Conservation (phyloP, 2,888 invertebrate genomes). For the Drosophila siamana region DNA sequence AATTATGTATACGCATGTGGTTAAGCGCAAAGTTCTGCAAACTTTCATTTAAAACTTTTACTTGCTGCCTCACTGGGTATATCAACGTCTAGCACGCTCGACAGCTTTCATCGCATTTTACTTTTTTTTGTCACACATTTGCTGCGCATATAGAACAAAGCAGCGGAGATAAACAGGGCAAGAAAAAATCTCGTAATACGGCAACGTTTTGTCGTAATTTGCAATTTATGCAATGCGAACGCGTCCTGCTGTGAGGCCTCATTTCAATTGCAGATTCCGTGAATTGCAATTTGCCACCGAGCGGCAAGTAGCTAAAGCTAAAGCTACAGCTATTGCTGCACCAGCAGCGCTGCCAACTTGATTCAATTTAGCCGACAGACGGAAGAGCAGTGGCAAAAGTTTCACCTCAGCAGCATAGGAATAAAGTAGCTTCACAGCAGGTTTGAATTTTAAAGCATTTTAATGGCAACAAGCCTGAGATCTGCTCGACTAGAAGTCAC, state of each 20-base stretch:
- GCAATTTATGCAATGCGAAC: conserved; percentile 62
- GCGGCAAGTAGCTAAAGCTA: conserved; percentile 12
- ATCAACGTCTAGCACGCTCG: background rate
- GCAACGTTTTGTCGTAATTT: conserved; percentile 46
- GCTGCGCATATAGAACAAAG: conserved; percentile 14
- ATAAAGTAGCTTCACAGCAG: conserved; percentile 5
- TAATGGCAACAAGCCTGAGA: background rate
- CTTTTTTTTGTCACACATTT: background rate
- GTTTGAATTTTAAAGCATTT: background rate
- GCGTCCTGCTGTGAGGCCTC: conserved; percentile 21
- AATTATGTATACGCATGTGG: background rate
- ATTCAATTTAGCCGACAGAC: conserved; percentile 51
- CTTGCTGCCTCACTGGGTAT: background rate
- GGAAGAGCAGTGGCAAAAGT: conserved; percentile 17
- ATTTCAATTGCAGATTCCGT: conserved; percentile 62
- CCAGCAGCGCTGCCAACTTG: conserved; percentile 29
- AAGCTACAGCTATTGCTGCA: conserved; percentile 4
- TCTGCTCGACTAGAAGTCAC: background rate
- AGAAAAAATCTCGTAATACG: conserved; percentile 26
- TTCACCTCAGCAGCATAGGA: background rate
- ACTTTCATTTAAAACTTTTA: background rate
- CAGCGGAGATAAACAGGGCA: conserved; percentile 20
- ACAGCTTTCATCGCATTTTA: background rate
- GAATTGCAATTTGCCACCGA: conserved; percentile 53
- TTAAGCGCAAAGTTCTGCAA: background rate